Percentiles rank a stretch among this genome's conserved stretches.
These are phyloP conservation scores for Hippolais icterina DNA, from an alignment of 2,113 vertebrate genomes.

Conservation along the genomic window DNA sequence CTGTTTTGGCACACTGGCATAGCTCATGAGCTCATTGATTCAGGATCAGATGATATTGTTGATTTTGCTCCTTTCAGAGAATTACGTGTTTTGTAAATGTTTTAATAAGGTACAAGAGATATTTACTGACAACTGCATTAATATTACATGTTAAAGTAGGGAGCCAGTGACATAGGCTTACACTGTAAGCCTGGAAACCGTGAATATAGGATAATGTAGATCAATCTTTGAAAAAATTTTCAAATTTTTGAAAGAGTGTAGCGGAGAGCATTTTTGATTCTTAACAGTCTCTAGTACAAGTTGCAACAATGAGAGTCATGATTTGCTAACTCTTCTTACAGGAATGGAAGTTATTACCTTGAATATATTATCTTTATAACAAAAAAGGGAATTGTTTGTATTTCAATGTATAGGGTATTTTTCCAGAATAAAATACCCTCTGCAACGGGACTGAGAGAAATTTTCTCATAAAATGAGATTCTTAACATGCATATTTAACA, in stretches of 20 bases:
- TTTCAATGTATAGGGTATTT: background rate
- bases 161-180: background rate
- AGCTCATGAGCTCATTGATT: background rate
- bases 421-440: background rate
- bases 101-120: background rate
- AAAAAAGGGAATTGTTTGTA: background rate
- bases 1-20: background rate
- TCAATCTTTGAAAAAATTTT: background rate
- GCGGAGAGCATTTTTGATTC: background rate
- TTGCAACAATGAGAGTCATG: rapidly evolving
- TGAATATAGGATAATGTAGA: background rate
- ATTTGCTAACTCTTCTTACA: background rate
- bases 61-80: conserved; percentile 4
- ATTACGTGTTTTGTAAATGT: background rate
- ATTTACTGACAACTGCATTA: background rate
- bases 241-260: background rate
- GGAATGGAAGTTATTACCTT: background rate
- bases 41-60: background rate
- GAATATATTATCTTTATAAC: background rate
- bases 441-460: background rate
- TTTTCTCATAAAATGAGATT: background rate
- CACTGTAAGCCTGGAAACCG: background rate
- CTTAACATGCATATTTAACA: background rate
- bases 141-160: background rate
- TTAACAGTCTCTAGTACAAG: background rate